Conservation (phyloP, 2,888 invertebrate genomes). For the Arrhopalites spinosus region DNA sequence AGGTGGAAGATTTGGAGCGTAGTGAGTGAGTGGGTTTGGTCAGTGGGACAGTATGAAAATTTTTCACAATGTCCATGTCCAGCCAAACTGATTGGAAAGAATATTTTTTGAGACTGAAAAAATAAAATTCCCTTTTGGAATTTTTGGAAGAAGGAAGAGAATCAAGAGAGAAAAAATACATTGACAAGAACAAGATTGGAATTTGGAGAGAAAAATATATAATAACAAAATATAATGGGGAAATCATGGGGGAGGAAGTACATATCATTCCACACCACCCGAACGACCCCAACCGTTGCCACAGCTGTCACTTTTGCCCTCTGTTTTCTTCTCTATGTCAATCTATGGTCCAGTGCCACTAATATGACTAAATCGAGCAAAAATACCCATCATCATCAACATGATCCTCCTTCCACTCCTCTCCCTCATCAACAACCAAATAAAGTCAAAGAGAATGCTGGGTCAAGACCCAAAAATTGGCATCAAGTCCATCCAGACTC, state of each 20-base stretch:
- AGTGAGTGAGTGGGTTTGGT: too few species aligned
- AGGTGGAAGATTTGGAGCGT: too few species aligned
- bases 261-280: slow-evolving; percentile 16
- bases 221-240: slow-evolving; percentile 35
- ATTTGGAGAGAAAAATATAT: background rate
- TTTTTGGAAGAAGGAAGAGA: too few species aligned
- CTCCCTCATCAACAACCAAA: background rate
- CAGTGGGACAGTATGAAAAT: too few species aligned
- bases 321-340: slow-evolving; percentile 23
- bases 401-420: background rate
- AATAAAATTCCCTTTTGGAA: too few species aligned
- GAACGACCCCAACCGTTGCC: slow-evolving; percentile 13
- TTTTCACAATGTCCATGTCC: too few species aligned
- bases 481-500: background rate
- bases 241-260: slow-evolving; percentile 44
- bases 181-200: too few species aligned
- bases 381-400: background rate
- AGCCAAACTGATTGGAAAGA: too few species aligned
- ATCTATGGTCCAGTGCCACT: background rate
- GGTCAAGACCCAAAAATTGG: too few species aligned
- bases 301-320: slow-evolving; percentile 14
- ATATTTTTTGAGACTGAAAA: too few species aligned
- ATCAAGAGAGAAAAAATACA: too few species aligned
- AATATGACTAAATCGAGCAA: background rate
- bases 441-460: background rate